Base-by-base conservation (phyloP, 2,888 invertebrate species). In the Tipula confusa region DNA sequence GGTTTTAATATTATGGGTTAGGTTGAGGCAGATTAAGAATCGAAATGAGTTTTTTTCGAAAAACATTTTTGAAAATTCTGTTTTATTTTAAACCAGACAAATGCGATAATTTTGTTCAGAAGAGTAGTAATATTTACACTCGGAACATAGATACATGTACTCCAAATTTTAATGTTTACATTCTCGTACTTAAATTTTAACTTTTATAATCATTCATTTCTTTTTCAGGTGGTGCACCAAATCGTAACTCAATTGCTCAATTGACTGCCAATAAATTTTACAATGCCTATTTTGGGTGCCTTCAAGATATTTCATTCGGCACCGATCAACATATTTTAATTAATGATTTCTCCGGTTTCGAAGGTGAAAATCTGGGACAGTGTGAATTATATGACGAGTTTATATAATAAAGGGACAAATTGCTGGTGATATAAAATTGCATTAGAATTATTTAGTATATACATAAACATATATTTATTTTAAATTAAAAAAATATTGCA, bases 231-330 rank as follows among this genome's bases (percentile, higher is more conserved):
- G 93, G 93, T 81, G 90, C 92, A 85, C 90, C 91, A 33, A 90
- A 64, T 64, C 24, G 90, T 85, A 89, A 90, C 83, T 87, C 88
- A 38, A 88, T 90, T 87, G 89, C 88, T 86, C 87, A 85, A 86
- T 88, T 87, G 88, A 90, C 91, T 5, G 91, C 89, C 85, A 90
- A 90, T 85, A 87, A 91, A 64, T 93, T 91, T 86, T 90, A 90
- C 3, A 88, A 91, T 84, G 91, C 92, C 85, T 93, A 93, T 86
- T 91, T 91, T 87, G 93, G 93, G 84, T 93, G 93, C 86, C 90
- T 93, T 85, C 92, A 92, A 87, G 91, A 91, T 85, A 91, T 93
- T 86, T 90, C 92, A 82, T 92, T 90, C 84, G 89, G 89, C 28
- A 87, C 87, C 82, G 89, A 89, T 85, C 88, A 88, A 84, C 88